A percentile compares a stretch with the other conserved stretches of the same genome.
These are phyloP conservation scores for Venustaconcha ellipsiformis DNA, from an alignment of 1,140 invertebrate genomes.

Conservation along the genomic window DNA sequence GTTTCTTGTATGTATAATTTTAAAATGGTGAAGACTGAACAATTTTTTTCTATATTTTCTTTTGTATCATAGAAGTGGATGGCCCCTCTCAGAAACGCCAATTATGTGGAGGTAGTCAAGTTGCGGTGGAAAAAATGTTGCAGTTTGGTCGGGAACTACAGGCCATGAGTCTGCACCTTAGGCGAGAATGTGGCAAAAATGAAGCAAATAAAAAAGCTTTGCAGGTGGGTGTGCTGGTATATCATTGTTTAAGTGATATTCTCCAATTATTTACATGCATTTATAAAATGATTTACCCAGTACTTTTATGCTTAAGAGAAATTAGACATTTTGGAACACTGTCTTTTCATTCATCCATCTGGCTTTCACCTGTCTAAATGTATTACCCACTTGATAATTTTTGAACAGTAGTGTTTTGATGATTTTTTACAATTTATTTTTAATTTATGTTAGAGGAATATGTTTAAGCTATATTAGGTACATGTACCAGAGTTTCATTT, in stretches of 20 bases:
- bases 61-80: constrained; percentile 53
- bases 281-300: not conserved
- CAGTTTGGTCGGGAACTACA: constrained; percentile 95
- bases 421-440: too few species aligned
- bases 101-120: constrained; percentile 81
- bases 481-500: too few species aligned
- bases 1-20: too few species aligned
- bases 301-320: not conserved
- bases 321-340: too few species aligned
- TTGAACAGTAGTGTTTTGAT: too few species aligned
- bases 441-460: too few species aligned
- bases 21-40: too few species aligned
- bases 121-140: constrained; percentile 90
- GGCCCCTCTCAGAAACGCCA: constrained; percentile 69
- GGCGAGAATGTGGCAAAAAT: constrained; percentile 85
- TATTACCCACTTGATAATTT: too few species aligned
- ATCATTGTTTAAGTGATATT: not conserved
- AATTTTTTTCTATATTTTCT: too few species aligned
- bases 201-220: constrained; percentile 94
- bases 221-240: constrained; percentile 73
- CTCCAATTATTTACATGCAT: not conserved
- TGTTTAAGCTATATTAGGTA: too few species aligned
- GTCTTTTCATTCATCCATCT: too few species aligned
- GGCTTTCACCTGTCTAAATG: too few species aligned
- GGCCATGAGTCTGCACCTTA: constrained; percentile 87